These are phyloP conservation scores for Formicarius rufipectus DNA, from an alignment of 2,113 vertebrate genomes.

Conservation along the genomic window DNA sequence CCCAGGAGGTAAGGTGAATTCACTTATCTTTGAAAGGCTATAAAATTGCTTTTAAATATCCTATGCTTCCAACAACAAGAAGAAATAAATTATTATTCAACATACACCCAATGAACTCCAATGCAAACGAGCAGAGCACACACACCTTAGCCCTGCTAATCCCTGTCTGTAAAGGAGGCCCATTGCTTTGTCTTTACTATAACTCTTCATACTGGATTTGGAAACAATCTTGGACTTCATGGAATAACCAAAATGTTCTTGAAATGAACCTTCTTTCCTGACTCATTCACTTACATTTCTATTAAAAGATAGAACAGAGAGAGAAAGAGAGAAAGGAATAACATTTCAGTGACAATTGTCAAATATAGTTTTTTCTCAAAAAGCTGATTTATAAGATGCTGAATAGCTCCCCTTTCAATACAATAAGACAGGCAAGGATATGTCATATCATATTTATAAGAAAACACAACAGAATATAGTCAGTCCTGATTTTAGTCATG, in stretches of 20 bases:
- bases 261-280: neutral
- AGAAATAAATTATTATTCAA: neutral
- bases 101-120: neutral
- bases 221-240: neutral
- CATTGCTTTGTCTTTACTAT: neutral
- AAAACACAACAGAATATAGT: neutral
- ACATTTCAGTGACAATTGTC: neutral
- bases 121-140: neutral
- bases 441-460: neutral
- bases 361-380: neutral
- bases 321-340: neutral
- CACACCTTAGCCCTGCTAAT: neutral
- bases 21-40: neutral
- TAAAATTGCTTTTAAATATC: neutral
- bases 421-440: neutral
- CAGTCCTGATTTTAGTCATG: neutral
- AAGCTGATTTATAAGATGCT: neutral
- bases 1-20: neutral
- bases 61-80: neutral
- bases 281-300: neutral
- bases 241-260: neutral
- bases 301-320: neutral
- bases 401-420: neutral
- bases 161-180: neutral
- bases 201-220: neutral